Evolutionary conservation across 2,797 vertebrate species (phyloP).

Genomic region (Lutjanus campechanus): DNA sequence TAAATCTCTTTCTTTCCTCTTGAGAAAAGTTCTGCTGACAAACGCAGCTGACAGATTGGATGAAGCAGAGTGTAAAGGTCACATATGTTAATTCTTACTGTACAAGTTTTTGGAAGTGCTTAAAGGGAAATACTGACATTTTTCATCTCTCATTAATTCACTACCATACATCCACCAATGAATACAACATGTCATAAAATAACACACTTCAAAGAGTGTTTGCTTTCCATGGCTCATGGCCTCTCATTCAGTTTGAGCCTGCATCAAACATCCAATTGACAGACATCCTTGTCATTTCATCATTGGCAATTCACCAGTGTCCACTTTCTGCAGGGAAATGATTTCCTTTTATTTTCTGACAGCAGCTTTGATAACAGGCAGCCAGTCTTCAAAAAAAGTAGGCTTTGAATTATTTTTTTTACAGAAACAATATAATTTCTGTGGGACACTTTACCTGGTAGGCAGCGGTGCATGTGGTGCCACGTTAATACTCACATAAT

Average conservation of each 20-base stretch:
- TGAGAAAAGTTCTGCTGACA: background rate
- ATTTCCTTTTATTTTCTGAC: constrained; percentile 59
- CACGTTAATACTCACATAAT: constrained; percentile 4
- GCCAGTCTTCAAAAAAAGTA: constrained; percentile 32
- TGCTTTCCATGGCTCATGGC: constrained; percentile 51
- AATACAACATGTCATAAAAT: constrained; percentile 69
- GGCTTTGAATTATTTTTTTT: constrained; percentile 46
- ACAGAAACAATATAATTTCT: constrained; percentile 33
- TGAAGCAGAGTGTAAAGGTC: constrained; percentile 24
- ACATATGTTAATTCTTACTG: constrained; percentile 51
- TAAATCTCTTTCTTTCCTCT: background rate
- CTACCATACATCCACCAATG: constrained; percentile 44
- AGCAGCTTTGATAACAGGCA: constrained; percentile 65
- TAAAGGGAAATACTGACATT: constrained; percentile 47
- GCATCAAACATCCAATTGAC: constrained; percentile 75
- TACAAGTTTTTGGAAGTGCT: constrained; percentile 52
- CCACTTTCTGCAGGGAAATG: constrained; percentile 62
- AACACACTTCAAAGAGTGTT: constrained; percentile 69
- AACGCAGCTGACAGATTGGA: constrained; percentile 16
- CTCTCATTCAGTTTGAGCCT: constrained; percentile 62
- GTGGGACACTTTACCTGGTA: constrained; percentile 9
- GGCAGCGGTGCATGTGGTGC: background rate
- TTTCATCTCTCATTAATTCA: constrained; percentile 68
- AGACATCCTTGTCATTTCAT: constrained; percentile 73
- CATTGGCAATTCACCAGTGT: constrained; percentile 66